phyloP scores from a whole-genome alignment of 2,113 vertebrate species.

The Gadus macrocephalus region DNA sequence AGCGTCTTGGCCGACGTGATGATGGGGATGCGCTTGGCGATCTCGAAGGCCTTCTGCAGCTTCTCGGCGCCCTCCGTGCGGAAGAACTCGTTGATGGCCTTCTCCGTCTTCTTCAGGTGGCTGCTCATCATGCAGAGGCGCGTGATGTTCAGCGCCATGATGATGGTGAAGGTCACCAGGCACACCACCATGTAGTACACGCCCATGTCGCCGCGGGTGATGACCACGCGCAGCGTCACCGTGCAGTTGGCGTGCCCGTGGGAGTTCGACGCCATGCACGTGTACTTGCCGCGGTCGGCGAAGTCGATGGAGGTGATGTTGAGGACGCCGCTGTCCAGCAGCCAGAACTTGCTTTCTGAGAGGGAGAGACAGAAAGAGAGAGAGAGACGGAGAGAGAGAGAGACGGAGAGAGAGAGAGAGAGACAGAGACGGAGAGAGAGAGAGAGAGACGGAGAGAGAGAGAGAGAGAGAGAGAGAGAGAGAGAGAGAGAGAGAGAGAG shows the following conservation, averaged over 20 bases:
- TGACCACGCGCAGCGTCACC: constrained; percentile 89
- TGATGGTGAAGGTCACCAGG: constrained; percentile 93
- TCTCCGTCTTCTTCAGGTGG: constrained; percentile 98
- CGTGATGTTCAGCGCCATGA: constrained; percentile 93
- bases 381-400: too few relatives aligned
- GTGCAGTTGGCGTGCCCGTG: constrained; percentile 86
- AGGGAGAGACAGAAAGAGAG: too few relatives aligned
- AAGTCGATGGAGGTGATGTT: constrained; percentile 93
- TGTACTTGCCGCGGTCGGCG: constrained; percentile 93
- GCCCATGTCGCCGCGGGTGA: constrained; percentile 93
- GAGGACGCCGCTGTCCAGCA: constrained; percentile 80
- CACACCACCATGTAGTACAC: constrained; percentile 98
- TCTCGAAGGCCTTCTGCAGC: constrained; percentile 98
- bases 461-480: too few relatives aligned
- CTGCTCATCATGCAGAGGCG: constrained; percentile 99
- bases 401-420: constrained; percentile 23
- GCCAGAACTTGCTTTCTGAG: constrained; percentile 82
- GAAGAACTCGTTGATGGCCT: constrained; percentile 98
- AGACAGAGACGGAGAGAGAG: too few relatives aligned
- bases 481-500: too few relatives aligned
- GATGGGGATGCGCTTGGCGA: constrained; percentile 96
- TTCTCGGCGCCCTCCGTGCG: constrained; percentile 97
- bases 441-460: too few relatives aligned
- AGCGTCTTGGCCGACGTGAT: constrained; percentile 97
- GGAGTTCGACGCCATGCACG: constrained; percentile 83